phyloP scores from a whole-genome alignment of 2,797 vertebrate species.

The Sphaeramia orbicularis region DNA sequence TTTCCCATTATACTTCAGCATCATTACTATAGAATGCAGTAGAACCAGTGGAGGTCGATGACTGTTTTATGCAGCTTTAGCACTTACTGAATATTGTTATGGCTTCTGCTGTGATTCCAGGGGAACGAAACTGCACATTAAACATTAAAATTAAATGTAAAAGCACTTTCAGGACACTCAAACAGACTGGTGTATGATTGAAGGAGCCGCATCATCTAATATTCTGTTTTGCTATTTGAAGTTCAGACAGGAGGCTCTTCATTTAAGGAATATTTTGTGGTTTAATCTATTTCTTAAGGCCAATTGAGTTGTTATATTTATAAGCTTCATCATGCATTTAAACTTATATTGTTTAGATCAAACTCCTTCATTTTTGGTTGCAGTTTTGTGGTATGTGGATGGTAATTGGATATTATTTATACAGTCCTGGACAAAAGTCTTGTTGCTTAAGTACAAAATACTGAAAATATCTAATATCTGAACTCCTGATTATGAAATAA shows the following conservation, averaged over 20 bases:
- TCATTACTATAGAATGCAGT: background rate
- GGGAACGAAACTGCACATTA: background rate
- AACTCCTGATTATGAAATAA: too few species aligned
- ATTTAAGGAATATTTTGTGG: constrained; percentile 7
- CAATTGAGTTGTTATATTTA: background rate
- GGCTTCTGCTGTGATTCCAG: constrained; percentile 1
- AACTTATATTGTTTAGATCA: background rate
- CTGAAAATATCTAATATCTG: too few species aligned
- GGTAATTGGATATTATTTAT: background rate
- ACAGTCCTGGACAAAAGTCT: too few species aligned
- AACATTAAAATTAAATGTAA: constrained; percentile 5
- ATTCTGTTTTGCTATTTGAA: background rate
- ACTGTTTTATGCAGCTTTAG: constrained; percentile 6
- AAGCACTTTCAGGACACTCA: background rate
- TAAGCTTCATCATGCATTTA: background rate
- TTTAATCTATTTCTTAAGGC: constrained; percentile 16
- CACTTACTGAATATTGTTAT: background rate
- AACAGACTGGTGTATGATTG: constrained; percentile 26
- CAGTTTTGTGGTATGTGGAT: constrained; percentile 1
- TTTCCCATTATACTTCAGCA: constrained; percentile 19
- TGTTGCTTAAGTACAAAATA: too few species aligned
- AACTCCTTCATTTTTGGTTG: constrained; percentile 4
- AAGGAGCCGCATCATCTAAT: too few species aligned
- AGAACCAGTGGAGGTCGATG: background rate
- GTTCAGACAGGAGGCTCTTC: background rate